Percentiles rank a stretch among this genome's conserved stretches.
Conservation (phyloP, 2,888 invertebrate species). For the Amphipoea lucens region DNA sequence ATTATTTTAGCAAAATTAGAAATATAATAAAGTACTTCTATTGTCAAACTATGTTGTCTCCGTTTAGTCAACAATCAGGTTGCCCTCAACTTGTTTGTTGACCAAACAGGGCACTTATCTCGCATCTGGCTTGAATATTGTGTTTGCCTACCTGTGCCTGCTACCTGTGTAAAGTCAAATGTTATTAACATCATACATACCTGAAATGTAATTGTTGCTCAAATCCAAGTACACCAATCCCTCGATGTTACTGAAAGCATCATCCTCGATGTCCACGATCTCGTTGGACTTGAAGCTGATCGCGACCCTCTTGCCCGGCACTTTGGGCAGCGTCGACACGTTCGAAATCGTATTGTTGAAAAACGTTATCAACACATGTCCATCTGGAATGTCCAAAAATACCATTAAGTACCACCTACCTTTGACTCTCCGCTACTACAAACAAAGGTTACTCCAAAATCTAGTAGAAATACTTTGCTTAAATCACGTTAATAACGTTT, state of each 20-base stretch:
- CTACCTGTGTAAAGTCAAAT: conserved; percentile 24
- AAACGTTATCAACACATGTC: conserved; percentile 89
- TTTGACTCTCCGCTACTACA: conserved; percentile 19
- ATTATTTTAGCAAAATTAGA: not conserved
- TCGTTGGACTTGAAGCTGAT: conserved; percentile 89
- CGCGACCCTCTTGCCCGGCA: conserved; percentile 85
- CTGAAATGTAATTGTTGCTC: conserved; percentile 89
- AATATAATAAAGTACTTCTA: not conserved
- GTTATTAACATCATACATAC: conserved; percentile 74
- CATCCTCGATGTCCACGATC: conserved; percentile 87
- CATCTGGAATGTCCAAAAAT: conserved; percentile 77
- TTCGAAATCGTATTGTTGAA: conserved; percentile 89
- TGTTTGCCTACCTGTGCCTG: conserved; percentile 21
- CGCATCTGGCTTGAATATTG: conserved; percentile 29
- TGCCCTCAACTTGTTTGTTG: conserved; percentile 19
- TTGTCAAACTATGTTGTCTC: conserved; percentile 8
- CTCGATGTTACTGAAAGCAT: conserved; percentile 87
- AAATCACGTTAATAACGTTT: conserved; percentile 50
- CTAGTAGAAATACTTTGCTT: conserved; percentile 30
- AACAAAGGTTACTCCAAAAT: conserved; percentile 28
- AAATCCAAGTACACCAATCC: conserved; percentile 89
- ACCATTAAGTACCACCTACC: conserved; percentile 14
- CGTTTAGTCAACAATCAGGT: conserved; percentile 30
- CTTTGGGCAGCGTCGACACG: conserved; percentile 84
- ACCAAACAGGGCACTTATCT: conserved; percentile 30